These are phyloP conservation scores for Cacoxenus indagator DNA, from an alignment of 2,888 invertebrate genomes.

Conservation along the genomic window DNA sequence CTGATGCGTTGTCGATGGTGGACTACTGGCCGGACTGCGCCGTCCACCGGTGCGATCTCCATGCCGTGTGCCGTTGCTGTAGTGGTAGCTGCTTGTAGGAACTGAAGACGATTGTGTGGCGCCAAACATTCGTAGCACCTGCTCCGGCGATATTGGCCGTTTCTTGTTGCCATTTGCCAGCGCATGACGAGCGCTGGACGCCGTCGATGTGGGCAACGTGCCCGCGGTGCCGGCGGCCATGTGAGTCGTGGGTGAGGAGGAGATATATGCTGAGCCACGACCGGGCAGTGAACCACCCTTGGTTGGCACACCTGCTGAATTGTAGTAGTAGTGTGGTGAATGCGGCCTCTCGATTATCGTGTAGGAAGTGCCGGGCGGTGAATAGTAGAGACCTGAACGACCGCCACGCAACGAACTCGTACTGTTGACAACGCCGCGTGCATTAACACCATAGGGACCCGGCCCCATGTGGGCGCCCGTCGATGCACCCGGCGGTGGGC, in stretches of 20 bases:
- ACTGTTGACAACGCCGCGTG: conserved; percentile 66
- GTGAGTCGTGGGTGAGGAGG: conserved; percentile 75
- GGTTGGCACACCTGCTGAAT: conserved; percentile 69
- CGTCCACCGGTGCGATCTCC: conserved; percentile 68
- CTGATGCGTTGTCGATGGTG: conserved; percentile 85
- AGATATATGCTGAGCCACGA: conserved; percentile 79
- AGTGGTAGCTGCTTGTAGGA: conserved; percentile 72
- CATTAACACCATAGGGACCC: conserved; percentile 28
- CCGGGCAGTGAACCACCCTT: conserved; percentile 70
- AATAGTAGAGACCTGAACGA: conserved; percentile 84
- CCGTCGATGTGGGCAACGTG: conserved; percentile 66
- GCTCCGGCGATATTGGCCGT: conserved; percentile 87
- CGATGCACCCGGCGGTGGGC: conserved; percentile 58
- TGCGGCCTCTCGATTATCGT: conserved; percentile 88
- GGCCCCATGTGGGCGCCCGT: conserved; percentile 37
- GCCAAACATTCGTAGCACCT: conserved; percentile 79
- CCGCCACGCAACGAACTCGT: conserved; percentile 72
- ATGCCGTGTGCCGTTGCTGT: conserved; percentile 70
- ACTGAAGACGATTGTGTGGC: conserved; percentile 73
- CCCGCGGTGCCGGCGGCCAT: conserved; percentile 72
- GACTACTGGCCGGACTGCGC: conserved; percentile 81
- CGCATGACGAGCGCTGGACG: conserved; percentile 72
- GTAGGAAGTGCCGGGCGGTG: conserved; percentile 90
- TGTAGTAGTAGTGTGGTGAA: conserved; percentile 75
- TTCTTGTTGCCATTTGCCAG: conserved; percentile 73